Evolutionary conservation across 2,797 vertebrate species (phyloP), one percentile per base, ranked within the genome.

Genomic region (Sebastes iracundus): DNA sequence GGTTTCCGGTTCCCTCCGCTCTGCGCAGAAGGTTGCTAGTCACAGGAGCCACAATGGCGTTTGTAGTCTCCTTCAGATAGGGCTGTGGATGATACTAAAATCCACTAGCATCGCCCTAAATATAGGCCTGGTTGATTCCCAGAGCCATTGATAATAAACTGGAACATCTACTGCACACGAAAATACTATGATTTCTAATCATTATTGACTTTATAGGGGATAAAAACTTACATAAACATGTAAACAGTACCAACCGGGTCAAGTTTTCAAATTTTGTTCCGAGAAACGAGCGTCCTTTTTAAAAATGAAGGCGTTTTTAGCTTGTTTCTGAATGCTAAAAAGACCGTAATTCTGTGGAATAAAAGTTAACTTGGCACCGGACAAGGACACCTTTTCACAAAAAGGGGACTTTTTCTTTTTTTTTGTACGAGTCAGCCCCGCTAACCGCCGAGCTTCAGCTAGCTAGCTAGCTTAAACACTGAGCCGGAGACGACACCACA

Each of bases 71-170:
- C 87, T 92, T 92, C 80, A 94, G 91, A 93, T 88, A 92, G 95
- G 95, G 95, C 95, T 93, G 95, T 96, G 95, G 95, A 94, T 95
- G 90, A 94, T 95, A 93, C 92, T 94, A 95, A 95, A 95, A 97
- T 97, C 96, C 96, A 96, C 95, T 81, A 95, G 93, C 96, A 97
- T 97, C 96, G 96, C 95, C 96, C 96, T 95, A 92, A 96, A 95
- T 95, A 95, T 88, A 95, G 95, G 96, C 95, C 95, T 95, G 96
- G 94, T 95, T 94, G 93, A 94, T 83, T 94, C 90, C 94, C 94
- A 96, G 96, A 96, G 95, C 96, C 94, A 95, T 95, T 96, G 85
- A 96, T 94, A 96, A 95, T 96, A 95, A 96, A 96, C 96, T 96
- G 95, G 96, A 96, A 96, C 94, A 95, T 96, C 92, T 96, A 95